A percentile compares a stretch with the other conserved stretches of the same genome.
phyloP scores from a whole-genome alignment of 2,797 vertebrate genomes.

The Chaenodraco wilsoni region DNA sequence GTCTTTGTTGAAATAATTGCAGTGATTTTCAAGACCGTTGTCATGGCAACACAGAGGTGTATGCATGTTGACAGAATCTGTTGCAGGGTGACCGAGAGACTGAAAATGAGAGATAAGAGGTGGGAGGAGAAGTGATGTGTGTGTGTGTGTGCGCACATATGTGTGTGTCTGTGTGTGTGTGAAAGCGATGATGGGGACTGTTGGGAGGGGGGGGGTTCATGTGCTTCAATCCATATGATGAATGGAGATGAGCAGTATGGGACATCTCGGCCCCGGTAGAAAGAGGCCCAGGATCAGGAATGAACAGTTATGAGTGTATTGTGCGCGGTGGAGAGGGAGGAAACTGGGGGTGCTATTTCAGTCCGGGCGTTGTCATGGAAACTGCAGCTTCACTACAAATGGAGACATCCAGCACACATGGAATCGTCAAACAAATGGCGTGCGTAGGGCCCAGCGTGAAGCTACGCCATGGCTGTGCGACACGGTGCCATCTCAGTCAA shows the following conservation, averaged over 20 bases:
- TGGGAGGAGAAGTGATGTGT: constrained; percentile 64
- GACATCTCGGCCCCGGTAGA: constrained; percentile 63
- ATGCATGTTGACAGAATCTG: constrained; percentile 81
- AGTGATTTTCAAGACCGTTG: constrained; percentile 73
- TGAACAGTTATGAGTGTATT: constrained; percentile 70
- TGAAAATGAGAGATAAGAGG: constrained; percentile 78
- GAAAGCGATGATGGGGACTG: not conserved
- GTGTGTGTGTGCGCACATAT: not conserved
- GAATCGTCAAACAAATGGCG: constrained; percentile 77
- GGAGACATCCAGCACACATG: constrained; percentile 84
- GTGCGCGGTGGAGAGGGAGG: constrained; percentile 36
- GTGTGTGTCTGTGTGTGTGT: constrained; percentile 19
- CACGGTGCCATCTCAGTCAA: constrained; percentile 53
- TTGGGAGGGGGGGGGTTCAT: constrained; percentile 23
- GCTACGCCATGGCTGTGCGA: constrained; percentile 63
- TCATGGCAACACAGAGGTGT: constrained; percentile 75
- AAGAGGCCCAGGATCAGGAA: constrained; percentile 66
- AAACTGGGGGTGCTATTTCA: constrained; percentile 82
- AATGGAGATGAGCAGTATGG: constrained; percentile 63
- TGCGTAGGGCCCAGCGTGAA: constrained; percentile 68
- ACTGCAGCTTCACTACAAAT: constrained; percentile 87
- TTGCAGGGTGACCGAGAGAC: constrained; percentile 73
- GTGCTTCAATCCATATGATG: constrained; percentile 64
- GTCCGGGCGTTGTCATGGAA: constrained; percentile 86
- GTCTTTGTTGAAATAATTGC: constrained; percentile 80